Conservation (phyloP, 2,888 invertebrate species). For the Synergus gifuensis region DNA sequence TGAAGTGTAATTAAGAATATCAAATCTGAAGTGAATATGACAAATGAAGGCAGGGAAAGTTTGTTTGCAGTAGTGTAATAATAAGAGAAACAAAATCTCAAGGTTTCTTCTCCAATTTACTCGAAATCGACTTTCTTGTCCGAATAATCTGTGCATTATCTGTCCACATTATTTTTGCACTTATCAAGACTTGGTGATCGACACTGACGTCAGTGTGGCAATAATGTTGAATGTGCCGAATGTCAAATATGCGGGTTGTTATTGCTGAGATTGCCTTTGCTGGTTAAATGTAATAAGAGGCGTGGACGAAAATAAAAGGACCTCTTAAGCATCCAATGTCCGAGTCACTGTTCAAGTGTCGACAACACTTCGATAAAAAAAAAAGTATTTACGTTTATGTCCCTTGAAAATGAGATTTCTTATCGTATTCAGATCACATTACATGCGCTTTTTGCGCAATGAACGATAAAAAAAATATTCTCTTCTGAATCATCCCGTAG, state of each 20-base stretch:
- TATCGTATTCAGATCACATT: background rate
- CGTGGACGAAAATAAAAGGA: background rate
- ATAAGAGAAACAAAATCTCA: background rate
- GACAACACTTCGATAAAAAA: conserved; percentile 15
- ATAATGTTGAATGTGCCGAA: background rate
- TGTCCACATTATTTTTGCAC: background rate
- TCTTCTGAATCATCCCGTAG: too few species aligned
- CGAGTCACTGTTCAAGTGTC: conserved; percentile 2
- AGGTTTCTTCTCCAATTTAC: conserved; percentile 6
- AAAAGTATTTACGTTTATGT: background rate
- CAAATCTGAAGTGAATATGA: background rate
- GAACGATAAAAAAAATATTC: background rate
- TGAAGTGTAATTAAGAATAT: background rate
- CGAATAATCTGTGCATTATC: background rate
- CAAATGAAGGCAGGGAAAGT: background rate
- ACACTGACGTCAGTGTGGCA: background rate
- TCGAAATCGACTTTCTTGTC: conserved; percentile 7
- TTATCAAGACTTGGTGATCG: conserved; percentile 9
- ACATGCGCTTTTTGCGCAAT: background rate
- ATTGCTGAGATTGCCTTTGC: background rate
- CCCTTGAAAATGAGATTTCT: background rate
- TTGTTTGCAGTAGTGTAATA: background rate
- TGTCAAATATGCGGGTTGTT: conserved; percentile 5
- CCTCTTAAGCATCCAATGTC: background rate
- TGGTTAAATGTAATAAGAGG: conserved; percentile 1